These are phyloP conservation scores for Sorex maritimensis DNA, from an alignment of 2,797 vertebrate genomes.

Conservation along the genomic window DNA sequence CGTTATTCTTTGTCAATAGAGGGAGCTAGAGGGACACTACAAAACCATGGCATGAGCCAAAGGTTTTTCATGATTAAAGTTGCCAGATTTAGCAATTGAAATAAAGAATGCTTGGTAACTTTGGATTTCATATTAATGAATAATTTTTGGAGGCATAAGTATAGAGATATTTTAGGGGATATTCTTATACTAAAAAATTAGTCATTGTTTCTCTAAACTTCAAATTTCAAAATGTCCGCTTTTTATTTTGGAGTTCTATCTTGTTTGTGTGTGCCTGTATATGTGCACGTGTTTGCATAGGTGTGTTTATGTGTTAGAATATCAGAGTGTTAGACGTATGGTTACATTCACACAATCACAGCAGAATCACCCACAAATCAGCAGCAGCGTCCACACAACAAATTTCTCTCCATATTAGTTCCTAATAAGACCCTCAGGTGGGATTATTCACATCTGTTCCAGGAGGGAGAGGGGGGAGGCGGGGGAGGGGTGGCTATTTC, in stretches of 20 bases:
- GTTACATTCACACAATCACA: too few species aligned
- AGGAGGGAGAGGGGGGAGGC: too few species aligned
- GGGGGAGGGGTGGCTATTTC: too few species aligned
- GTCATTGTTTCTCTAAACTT: background rate
- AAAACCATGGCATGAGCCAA: background rate
- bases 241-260: background rate
- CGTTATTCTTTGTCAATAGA: background rate
- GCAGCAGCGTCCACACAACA: accelerated
- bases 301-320: too few species aligned
- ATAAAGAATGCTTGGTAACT: background rate
- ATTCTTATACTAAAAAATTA: background rate
- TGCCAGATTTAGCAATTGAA: background rate
- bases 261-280: background rate
- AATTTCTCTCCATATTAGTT: background rate
- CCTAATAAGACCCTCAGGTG: background rate
- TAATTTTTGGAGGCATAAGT: background rate
- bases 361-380: background rate
- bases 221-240: background rate
- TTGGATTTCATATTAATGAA: background rate
- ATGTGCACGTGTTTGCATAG: accelerated
- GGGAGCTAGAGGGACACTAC: background rate
- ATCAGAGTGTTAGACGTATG: background rate
- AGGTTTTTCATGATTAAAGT: background rate
- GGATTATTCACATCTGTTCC: too few species aligned
- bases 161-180: background rate